These are phyloP conservation scores for Mythimna ferrago DNA, from an alignment of 2,888 invertebrate genomes.

Conservation along the genomic window DNA sequence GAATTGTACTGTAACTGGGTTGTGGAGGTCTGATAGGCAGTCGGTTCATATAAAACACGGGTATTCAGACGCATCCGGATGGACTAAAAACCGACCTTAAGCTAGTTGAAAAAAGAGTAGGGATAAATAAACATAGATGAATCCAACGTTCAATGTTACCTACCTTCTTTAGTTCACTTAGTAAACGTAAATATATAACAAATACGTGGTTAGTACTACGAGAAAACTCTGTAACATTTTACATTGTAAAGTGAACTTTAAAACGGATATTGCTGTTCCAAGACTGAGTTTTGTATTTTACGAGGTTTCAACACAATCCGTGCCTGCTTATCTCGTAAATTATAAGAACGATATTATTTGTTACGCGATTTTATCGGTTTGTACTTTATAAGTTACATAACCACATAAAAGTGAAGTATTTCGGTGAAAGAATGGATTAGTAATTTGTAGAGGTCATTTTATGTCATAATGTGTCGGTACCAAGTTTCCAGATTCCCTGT, in stretches of 20 bases:
- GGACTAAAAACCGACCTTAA: no score
- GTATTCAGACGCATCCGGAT: no score
- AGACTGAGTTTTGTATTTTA: slow-evolving; percentile 41
- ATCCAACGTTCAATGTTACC: no score
- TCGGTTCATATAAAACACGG: no score
- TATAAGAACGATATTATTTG: slow-evolving; percentile 22
- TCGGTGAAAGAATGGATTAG: neutral
- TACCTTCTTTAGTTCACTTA: neutral
- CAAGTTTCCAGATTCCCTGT: neutral
- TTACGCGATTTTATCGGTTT: slow-evolving; percentile 11
- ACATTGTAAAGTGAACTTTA: slow-evolving; percentile 42
- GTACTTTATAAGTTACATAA: neutral
- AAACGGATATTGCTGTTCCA: slow-evolving; percentile 42
- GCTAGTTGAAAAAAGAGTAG: no score
- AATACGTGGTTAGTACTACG: slow-evolving; percentile 1
- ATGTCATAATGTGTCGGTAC: no score
- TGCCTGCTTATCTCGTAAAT: slow-evolving; percentile 48
- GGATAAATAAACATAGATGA: no score
- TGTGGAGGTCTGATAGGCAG: no score
- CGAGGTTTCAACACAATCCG: slow-evolving; percentile 51
- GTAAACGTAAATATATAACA: neutral
- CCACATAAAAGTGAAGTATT: neutral
- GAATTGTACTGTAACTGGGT: no score
- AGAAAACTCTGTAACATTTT: slow-evolving; percentile 35
- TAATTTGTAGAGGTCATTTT: neutral